Conservation (phyloP, 2,113 vertebrate genomes). For the Merops nubicus region DNA sequence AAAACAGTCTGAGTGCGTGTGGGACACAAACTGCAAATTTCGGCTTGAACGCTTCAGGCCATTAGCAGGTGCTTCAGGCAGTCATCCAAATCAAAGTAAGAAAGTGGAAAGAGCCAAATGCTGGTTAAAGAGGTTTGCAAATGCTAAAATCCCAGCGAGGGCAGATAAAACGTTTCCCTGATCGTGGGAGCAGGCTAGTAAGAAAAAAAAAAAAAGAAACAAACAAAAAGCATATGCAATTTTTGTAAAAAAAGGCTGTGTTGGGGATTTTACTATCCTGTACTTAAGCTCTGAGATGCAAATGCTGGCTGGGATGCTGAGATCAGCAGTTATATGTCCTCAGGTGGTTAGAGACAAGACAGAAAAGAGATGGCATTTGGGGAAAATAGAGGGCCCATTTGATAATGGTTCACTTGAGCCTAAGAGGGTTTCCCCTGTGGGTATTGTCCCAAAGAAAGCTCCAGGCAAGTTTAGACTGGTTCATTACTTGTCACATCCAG, state of each 20-base stretch:
- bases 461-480: slow-evolving; percentile 73
- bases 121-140: slow-evolving; percentile 62
- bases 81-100: slow-evolving; percentile 65
- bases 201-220: neutral
- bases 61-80: slow-evolving; percentile 72
- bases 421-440: slow-evolving; percentile 66
- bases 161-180: neutral
- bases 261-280: slow-evolving; percentile 35
- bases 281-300: slow-evolving; percentile 3
- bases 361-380: slow-evolving; percentile 50
- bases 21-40: slow-evolving; percentile 47
- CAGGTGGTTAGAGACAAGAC: slow-evolving; percentile 69
- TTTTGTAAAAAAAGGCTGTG: slow-evolving; percentile 35
- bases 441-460: slow-evolving; percentile 77
- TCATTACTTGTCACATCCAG: slow-evolving; percentile 77
- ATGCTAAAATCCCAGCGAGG: neutral
- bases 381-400: slow-evolving; percentile 64
- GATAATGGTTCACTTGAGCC: slow-evolving; percentile 70
- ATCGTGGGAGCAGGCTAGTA: neutral
- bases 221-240: neutral
- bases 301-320: slow-evolving; percentile 57
- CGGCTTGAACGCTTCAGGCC: slow-evolving; percentile 49
- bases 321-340: slow-evolving; percentile 76
- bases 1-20: slow-evolving; percentile 10
- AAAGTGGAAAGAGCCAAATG: slow-evolving; percentile 65